Percentiles rank a stretch among this genome's conserved stretches.
Conservation (phyloP, 2,797 vertebrate genomes). For the Myoxocephalus aenaeus region DNA sequence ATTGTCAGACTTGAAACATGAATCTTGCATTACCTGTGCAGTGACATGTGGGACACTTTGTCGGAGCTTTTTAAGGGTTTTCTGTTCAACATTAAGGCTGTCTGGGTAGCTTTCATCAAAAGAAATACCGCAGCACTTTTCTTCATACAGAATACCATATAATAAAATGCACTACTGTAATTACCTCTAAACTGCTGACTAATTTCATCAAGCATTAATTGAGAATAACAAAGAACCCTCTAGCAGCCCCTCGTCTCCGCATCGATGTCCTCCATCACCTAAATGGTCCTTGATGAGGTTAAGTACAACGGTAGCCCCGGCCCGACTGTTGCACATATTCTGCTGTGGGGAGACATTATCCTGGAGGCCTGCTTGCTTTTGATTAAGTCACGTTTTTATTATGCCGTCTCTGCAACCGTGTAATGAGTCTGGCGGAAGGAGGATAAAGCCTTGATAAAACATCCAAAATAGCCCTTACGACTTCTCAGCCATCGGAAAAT, state of each 20-base stretch:
- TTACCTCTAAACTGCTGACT: constrained; percentile 68
- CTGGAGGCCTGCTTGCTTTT: constrained; percentile 76
- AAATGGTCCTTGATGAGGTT: constrained; percentile 78
- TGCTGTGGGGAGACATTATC: constrained; percentile 83
- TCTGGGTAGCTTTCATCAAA: not conserved
- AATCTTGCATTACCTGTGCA: constrained; percentile 24
- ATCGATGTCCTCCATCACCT: constrained; percentile 65
- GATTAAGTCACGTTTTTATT: constrained; percentile 88
- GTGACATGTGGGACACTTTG: constrained; percentile 13
- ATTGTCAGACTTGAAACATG: constrained; percentile 50
- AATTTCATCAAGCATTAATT: constrained; percentile 65
- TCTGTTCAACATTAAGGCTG: constrained; percentile 9
- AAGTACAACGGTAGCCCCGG: constrained; percentile 73
- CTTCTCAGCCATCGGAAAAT: constrained; percentile 81
- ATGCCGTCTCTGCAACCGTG: constrained; percentile 78
- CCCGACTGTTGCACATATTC: constrained; percentile 81
- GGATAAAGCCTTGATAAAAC: constrained; percentile 89
- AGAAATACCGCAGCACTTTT: constrained; percentile 14
- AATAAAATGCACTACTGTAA: constrained; percentile 51
- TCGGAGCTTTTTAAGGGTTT: not conserved
- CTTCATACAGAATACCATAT: constrained; percentile 28
- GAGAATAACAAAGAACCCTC: constrained; percentile 69
- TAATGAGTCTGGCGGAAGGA: constrained; percentile 83
- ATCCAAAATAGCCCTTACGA: constrained; percentile 82
- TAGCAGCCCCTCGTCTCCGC: constrained; percentile 48